Conservation (phyloP, 2,113 vertebrate genomes). For the Lasiurus borealis region DNA sequence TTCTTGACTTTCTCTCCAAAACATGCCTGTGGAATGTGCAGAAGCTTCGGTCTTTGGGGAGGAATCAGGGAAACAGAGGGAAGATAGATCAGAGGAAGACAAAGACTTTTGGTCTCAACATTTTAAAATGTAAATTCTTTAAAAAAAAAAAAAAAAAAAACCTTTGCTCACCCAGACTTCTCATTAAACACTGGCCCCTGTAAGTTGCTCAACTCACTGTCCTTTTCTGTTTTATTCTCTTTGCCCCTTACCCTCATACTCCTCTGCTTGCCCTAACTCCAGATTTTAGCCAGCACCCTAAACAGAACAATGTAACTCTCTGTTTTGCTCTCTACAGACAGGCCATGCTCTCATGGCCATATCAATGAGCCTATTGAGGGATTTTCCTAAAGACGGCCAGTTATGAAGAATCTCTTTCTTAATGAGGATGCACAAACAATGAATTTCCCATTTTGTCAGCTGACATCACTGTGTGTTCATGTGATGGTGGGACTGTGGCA, state of each 20-base stretch:
- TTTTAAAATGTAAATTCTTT: background rate
- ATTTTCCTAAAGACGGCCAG: background rate
- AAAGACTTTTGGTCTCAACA: background rate
- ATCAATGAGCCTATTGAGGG: background rate
- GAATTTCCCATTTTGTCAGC: background rate
- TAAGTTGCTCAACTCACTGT: background rate
- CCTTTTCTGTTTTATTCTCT: background rate
- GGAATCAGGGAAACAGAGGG: background rate
- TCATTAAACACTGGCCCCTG: background rate
- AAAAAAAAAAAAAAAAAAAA: background rate
- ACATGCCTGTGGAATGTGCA: background rate
- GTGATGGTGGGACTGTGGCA: background rate
- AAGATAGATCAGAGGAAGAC: background rate
- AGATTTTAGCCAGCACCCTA: background rate
- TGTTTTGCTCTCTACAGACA: background rate
- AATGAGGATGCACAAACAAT: background rate
- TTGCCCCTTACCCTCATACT: background rate
- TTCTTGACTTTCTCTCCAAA: constrained; percentile 2
- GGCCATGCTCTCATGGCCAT: background rate
- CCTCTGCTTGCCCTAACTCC: background rate
- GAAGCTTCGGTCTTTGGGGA: background rate
- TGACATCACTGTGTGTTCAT: background rate
- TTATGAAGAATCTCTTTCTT: background rate
- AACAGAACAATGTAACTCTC: background rate
- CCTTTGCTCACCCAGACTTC: background rate